Conservation (phyloP, 2,113 vertebrate genomes). For the Halcyon malimbica region DNA sequence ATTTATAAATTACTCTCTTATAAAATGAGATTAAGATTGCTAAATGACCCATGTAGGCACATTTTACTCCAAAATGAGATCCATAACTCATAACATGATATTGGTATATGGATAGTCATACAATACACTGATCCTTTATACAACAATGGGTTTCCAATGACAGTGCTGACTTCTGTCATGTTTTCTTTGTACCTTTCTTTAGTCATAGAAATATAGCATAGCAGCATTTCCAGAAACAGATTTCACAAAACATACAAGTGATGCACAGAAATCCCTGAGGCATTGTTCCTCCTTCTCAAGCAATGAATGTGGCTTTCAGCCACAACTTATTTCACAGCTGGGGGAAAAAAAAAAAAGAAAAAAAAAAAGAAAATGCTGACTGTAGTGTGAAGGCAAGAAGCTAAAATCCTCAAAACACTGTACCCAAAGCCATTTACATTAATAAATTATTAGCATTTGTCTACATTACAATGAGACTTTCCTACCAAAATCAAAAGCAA, state of each 20-base stretch:
- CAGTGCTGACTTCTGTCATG: neutral
- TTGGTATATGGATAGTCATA: neutral
- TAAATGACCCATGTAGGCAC: slow-evolving; percentile 24
- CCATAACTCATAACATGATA: slow-evolving; percentile 33
- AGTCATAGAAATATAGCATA: neutral
- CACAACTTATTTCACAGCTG: slow-evolving; percentile 27
- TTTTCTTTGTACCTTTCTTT: slow-evolving; percentile 30
- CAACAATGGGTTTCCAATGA: neutral
- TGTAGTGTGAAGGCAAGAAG: neutral
- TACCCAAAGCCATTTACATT: neutral
- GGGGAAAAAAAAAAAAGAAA: neutral
- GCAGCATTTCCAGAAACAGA: slow-evolving; percentile 16
- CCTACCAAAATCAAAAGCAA: neutral
- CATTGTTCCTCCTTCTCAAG: neutral
- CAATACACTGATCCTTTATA: neutral
- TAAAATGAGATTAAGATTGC: slow-evolving; percentile 61
- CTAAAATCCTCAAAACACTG: neutral
- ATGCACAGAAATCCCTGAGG: slow-evolving; percentile 12
- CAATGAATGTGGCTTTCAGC: neutral
- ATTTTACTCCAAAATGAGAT: slow-evolving; percentile 65
- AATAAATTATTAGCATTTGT: neutral
- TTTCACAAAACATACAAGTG: slow-evolving; percentile 22
- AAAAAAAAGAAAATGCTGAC: neutral
- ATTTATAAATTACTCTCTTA: slow-evolving; percentile 57
- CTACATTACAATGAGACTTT: neutral